Evolutionary conservation across 2,113 vertebrate genomes (phyloP).

Genomic region (Gambusia holbrooki): DNA sequence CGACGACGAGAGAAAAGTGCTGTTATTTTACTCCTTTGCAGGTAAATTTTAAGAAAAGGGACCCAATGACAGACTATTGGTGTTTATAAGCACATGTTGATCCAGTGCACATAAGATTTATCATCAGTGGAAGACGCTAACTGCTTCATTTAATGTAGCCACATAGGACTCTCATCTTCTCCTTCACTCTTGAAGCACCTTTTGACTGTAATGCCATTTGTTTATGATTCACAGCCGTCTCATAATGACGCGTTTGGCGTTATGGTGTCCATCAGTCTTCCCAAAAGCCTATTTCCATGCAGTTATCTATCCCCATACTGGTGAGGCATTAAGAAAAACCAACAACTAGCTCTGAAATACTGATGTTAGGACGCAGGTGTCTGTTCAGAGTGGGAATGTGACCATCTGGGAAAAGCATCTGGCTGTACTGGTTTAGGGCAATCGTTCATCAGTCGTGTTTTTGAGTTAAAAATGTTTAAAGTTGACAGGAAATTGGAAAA

Average conservation of each 20-base stretch:
- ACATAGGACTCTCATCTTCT: conserved; percentile 55
- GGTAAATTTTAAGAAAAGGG: conserved; percentile 9
- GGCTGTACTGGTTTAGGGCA: background rate
- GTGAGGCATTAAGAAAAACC: conserved; percentile 58
- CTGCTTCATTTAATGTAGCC: conserved; percentile 58
- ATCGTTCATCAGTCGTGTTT: too few relatives aligned
- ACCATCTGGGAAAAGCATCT: conserved; percentile 33
- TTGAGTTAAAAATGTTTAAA: too few relatives aligned
- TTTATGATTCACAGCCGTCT: conserved; percentile 72
- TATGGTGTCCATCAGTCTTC: conserved; percentile 71
- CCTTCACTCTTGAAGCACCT: conserved; percentile 54
- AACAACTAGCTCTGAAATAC: conserved; percentile 67
- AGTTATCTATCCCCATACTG: conserved; percentile 41
- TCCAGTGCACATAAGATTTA: conserved; percentile 59
- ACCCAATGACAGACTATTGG: background rate
- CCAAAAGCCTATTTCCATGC: conserved; percentile 60
- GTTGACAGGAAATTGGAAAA: too few relatives aligned
- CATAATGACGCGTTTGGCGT: conserved; percentile 66
- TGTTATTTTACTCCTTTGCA: conserved; percentile 3
- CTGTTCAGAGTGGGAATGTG: conserved; percentile 42
- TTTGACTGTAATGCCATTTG: conserved; percentile 70
- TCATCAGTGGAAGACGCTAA: conserved; percentile 45
- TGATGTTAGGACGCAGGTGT: conserved; percentile 45
- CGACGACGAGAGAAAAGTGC: background rate
- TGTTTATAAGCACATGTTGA: conserved; percentile 34